These are phyloP conservation scores for Seira sanloemensis DNA, from an alignment of 2,888 invertebrate species.

Conservation along the genomic window DNA sequence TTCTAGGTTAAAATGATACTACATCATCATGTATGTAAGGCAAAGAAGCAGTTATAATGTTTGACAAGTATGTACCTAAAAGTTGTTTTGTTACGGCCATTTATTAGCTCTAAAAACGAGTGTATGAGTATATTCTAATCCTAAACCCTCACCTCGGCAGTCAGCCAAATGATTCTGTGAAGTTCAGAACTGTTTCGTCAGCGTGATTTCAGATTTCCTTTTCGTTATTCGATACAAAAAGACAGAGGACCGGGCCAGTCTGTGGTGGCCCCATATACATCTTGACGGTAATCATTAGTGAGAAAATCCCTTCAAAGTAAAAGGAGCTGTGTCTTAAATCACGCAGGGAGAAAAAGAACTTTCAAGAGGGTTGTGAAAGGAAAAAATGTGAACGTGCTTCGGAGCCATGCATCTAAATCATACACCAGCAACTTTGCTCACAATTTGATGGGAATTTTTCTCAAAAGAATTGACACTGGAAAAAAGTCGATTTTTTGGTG, in stretches of 20 bases:
- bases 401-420: neutral
- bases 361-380: no score
- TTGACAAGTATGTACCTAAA: neutral
- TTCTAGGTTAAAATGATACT: conserved; percentile 7
- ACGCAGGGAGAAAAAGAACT: neutral
- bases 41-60: neutral
- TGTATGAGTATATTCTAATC: conserved; percentile 34
- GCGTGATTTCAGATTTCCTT: conserved; percentile 25
- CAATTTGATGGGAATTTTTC: neutral
- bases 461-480: conserved; percentile 6
- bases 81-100: neutral
- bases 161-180: conserved; percentile 69
- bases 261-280: neutral
- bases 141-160: conserved; percentile 67
- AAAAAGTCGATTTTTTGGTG: neutral
- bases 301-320: neutral
- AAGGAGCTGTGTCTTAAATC: neutral
- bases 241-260: neutral
- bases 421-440: neutral
- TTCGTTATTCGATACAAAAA: neutral
- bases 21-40: neutral
- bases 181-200: conserved; percentile 25
- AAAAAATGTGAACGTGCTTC: neutral
- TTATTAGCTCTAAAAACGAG: neutral
- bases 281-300: neutral